Percentiles rank a stretch among this genome's conserved stretches.
These are phyloP conservation scores for Microctenopoma lineatum DNA, from an alignment of 2,797 vertebrate genomes.

Conservation along the genomic window DNA sequence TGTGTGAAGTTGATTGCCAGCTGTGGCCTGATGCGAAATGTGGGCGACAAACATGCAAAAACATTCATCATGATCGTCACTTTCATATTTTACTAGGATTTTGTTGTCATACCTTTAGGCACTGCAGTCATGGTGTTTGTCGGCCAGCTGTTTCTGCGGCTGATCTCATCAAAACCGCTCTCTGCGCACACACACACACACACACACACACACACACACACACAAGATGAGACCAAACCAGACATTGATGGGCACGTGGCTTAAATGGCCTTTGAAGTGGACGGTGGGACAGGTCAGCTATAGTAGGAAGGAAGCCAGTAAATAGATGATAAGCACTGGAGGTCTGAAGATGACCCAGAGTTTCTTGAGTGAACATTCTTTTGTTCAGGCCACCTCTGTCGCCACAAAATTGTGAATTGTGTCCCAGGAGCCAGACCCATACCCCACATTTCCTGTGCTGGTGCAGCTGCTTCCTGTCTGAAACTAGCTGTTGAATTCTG, in stretches of 20 bases:
- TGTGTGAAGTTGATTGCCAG: background rate
- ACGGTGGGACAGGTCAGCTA: conserved; percentile 27
- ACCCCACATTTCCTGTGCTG: conserved; percentile 78
- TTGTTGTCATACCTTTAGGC: conserved; percentile 78
- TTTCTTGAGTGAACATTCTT: conserved; percentile 74
- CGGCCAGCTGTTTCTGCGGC: conserved; percentile 86
- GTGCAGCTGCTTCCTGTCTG: conserved; percentile 87
- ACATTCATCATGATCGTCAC: background rate
- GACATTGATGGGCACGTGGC: conserved; percentile 43
- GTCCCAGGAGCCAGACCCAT: conserved; percentile 73
- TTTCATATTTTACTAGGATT: conserved; percentile 9
- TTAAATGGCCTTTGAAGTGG: conserved; percentile 67
- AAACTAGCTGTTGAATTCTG: conserved; percentile 78
- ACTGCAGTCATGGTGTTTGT: conserved; percentile 73
- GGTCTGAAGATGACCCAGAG: conserved; percentile 73
- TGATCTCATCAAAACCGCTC: conserved; percentile 85
- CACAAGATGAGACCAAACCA: conserved; percentile 37
- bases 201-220: conserved; percentile 21
- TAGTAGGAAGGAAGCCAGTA: conserved; percentile 74
- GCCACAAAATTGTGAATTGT: conserved; percentile 77
- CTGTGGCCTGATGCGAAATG: background rate
- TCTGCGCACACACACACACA: conserved; percentile 71
- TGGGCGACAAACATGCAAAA: conserved; percentile 7
- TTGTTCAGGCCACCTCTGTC: conserved; percentile 73
- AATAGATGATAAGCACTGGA: conserved; percentile 57